Base-by-base conservation (phyloP, 2,888 invertebrate genomes). In the Callimorpha dominula region DNA sequence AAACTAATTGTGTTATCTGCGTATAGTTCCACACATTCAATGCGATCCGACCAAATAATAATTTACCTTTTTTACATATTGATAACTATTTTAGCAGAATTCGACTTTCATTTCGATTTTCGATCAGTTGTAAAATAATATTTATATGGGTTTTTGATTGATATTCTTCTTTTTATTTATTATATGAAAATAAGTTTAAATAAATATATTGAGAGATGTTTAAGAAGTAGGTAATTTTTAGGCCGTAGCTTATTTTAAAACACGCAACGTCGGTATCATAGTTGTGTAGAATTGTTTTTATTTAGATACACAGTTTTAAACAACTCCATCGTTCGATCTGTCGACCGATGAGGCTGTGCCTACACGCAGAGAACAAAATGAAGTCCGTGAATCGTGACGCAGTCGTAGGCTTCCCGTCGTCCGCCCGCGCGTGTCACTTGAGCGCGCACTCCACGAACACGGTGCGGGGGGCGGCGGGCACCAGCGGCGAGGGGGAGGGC, bases 381-480 rank as follows among this genome's bases (percentile, higher is more conserved):
- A 7, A 9, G 54, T 17, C 54, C 40, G 12, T 6, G 42, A 8
- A 42, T 12, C 14, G 15, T 43, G 71, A 1, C 46, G 15, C 60
- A 62, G 70, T 42, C 40, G 70, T 17, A 54, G 9, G 7, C 1
- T n/a, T 8, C n/a, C 5, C n/a, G 7, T n/a, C 54, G 7, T 2
- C 54, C 9, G 9, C n/a, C 11, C 11, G 9, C 20, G 11, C 20
- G 67, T 73, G 87, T 95, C 94, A 96, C 92, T 96, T 96, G 86
- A 96, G 95, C 43, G 95, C 96, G 89, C 95, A 96, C 85, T 96
- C 94, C 15, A 95, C 93, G 90, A 92, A 95, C 12, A 95, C 89
- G 78, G 67, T 75, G 79, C 49, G 75, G 75, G 69, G 78, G 15
- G 65, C 46, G 62, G 65, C 14, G 31, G 14, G 11, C 20, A 9